Base-by-base conservation (phyloP, 2,113 vertebrate species). In the Edolisoma coerulescens region DNA sequence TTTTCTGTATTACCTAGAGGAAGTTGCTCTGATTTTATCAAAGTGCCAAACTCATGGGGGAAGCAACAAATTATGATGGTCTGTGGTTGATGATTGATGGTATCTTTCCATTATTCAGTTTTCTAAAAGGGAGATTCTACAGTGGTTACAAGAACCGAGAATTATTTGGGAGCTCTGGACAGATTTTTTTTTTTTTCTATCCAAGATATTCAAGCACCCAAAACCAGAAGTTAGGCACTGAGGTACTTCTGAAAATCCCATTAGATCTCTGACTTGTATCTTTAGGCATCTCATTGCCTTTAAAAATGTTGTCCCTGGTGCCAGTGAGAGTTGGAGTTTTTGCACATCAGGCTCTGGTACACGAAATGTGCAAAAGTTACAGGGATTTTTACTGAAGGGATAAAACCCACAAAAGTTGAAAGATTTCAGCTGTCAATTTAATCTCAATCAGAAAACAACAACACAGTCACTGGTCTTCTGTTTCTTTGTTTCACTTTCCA, bases 401-500 rank as follows among this genome's bases (percentile, higher is more conserved):
- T 74, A 63, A 95, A 93, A 76, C 8, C 5, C 0, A 9, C 52
- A 60, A 86, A 93, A 91, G 24, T 65, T 70, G 23, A 89, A 95
- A 47, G 32, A 67, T 91, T 94, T 96, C 74, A 84, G 44, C 70
- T 95, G 82, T 87, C 50, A 90, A 86, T 95, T 96, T 79, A 91
- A 96, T 74, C 67, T 68, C 53, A 69, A 28, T 90, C 44, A 79
- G 79, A 61, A 95, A 95, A 15, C 45, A 86, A 1, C 35, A 54
- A 1, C 37, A 74, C 14, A 59, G 33, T 84, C 35, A 27, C 20
- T 26, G 35, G 69, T 89, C 42, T 92, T 77, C 64, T 94, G 33
- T 96, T 95, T 81, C 84, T 86, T 97, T 93, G 41, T 94, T 97
- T 95, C 89, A 84, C 47, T 96, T 97, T 94, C 75, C 93, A 47